A percentile compares a stretch with the other conserved stretches of the same genome.
These are phyloP conservation scores for Eupithecia vulgata DNA, from an alignment of 2,888 invertebrate species.

Conservation along the genomic window DNA sequence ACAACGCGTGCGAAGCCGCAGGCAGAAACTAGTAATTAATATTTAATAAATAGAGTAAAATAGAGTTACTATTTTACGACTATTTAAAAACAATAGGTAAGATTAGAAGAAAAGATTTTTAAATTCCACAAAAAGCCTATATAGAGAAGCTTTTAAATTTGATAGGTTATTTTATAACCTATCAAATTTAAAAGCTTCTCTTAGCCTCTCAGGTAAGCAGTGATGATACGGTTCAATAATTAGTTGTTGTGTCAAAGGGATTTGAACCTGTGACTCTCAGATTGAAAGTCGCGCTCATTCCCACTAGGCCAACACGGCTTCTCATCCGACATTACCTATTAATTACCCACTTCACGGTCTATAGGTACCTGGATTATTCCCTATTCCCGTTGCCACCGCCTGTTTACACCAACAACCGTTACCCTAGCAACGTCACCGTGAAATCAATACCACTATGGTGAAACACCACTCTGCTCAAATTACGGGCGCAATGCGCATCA, in stretches of 20 bases:
- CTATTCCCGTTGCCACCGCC: conserved; percentile 44
- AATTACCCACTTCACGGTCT: not conserved
- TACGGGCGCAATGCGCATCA: conserved; percentile 71
- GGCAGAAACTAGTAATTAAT: not conserved
- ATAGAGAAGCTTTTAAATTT: too few relatives aligned
- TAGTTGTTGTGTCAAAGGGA: not conserved
- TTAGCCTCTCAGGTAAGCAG: not conserved
- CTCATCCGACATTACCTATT: not conserved
- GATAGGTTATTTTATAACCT: too few relatives aligned
- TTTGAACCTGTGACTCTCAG: not conserved
- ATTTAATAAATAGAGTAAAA: too few relatives aligned
- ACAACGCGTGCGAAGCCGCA: too few relatives aligned
- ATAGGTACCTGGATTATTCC: conserved; percentile 9
- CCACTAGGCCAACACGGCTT: not conserved
- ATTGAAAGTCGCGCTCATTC: not conserved
- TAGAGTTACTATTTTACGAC: not conserved
- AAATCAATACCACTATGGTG: conserved; percentile 67
- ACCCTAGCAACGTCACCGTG: conserved; percentile 61
- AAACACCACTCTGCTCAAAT: conserved; percentile 53
- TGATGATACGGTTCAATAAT: not conserved
- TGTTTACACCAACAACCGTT: conserved; percentile 69
- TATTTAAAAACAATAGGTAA: not conserved
- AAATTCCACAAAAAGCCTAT: not conserved
- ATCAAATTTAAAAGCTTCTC: not conserved
- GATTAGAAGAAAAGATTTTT: not conserved